These are phyloP conservation scores for Dreissena polymorpha DNA, from an alignment of 1,140 invertebrate genomes.

Conservation along the genomic window DNA sequence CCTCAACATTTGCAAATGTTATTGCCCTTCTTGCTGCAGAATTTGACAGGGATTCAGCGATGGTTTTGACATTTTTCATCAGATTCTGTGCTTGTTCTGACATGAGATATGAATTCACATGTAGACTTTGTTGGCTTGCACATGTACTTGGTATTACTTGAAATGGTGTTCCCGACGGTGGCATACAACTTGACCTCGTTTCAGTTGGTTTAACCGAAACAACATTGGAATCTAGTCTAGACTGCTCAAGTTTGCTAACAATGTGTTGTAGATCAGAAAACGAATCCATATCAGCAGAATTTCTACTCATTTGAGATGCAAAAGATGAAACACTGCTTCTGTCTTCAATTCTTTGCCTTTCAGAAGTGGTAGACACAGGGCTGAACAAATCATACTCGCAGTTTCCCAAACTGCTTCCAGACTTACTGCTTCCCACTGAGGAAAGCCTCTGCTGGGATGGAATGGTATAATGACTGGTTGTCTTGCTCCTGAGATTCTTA, in stretches of 20 bases:
- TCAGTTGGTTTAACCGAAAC: no score
- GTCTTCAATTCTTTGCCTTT: conserved; percentile 16
- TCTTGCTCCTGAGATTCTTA: no score
- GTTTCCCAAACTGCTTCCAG: neutral
- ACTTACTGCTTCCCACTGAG: no score
- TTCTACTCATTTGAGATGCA: conserved; percentile 33
- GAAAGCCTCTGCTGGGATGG: no score
- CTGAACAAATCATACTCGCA: conserved; percentile 10
- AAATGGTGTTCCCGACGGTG: no score
- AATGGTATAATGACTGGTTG: no score
- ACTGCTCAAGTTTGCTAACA: conserved; percentile 12
- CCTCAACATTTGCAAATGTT: conserved; percentile 26
- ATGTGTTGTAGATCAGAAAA: conserved; percentile 35
- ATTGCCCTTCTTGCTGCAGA: conserved; percentile 38
- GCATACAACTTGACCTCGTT: no score
- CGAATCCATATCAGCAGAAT: conserved; percentile 36
- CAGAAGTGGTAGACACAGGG: neutral
- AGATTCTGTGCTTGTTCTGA: conserved; percentile 30
- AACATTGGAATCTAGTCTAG: neutral
- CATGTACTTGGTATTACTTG: no score
- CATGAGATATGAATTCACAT: no score
- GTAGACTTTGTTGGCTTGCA: no score
- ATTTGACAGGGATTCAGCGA: conserved; percentile 32
- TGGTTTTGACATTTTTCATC: conserved; percentile 48
- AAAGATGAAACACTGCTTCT: conserved; percentile 45